Evolutionary conservation across 2,797 vertebrate species (phyloP), one percentile per base, ranked within the genome.

Genomic region (Etheostoma perlongum): DNA sequence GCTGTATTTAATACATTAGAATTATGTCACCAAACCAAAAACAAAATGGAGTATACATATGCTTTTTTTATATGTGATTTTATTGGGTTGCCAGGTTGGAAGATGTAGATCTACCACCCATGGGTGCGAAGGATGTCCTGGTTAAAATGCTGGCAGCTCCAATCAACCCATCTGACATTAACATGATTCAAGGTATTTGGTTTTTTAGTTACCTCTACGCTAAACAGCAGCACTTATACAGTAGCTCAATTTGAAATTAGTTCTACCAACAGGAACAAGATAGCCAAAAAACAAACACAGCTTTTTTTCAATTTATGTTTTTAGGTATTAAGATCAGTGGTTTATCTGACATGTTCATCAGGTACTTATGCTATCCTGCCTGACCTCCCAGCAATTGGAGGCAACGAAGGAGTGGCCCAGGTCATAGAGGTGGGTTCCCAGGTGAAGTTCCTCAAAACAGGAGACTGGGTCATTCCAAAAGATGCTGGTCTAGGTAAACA

Each of bases 141-240:
- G 88, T 99, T 89, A 97, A 95, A 93, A 96, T 99, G 87, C 82
- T 99, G 86, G 98, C 98, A 10, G 96, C 98, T 30, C 98, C 98
- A 60, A 85, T 99, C 89, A 99, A 99, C 85, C 98, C 98, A 0
- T 95, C 98, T 0, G 98, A 99, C 84, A 96, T 99, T 85, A 99
- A 99, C 84, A 97, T 98, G 97, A 95, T 99, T 90, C 97, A 99
- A 95, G 98, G 98, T 98, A 93, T 42, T 23, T 54, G 12, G 9
- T 47, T 68, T 8, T 7, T 72, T 30, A 5, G 8, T 67, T 46
- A 42, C 21, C 25, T 63, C 10, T 4, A 53, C n/a, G 58, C n/a
- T 4, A 72, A 30, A 57, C 46, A 57, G 19, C 48, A 63, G 3
- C 6, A 48, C 10, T 36, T 33, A 54, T 12, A 6, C 30, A 69